phyloP scores from a whole-genome alignment of 2,888 invertebrate genomes.

The Pyrrhosoma nymphula region DNA sequence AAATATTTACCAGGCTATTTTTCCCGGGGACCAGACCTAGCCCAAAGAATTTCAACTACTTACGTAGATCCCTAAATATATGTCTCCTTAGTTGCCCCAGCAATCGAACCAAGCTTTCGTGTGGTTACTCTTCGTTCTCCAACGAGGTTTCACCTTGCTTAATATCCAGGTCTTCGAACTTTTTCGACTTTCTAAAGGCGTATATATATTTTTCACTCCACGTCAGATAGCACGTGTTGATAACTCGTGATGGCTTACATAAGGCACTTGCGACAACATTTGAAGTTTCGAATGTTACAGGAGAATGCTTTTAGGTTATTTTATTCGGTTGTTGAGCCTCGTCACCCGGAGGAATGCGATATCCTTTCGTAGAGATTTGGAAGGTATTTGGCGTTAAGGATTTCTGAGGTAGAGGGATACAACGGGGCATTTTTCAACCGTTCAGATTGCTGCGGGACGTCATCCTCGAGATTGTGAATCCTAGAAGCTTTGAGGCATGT shows the following conservation, averaged over 20 bases:
- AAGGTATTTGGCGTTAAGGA: neutral
- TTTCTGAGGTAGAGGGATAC: neutral
- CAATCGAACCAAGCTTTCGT: no score
- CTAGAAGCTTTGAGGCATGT: no score
- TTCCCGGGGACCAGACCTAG: no score
- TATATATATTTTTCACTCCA: neutral
- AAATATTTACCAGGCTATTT: no score
- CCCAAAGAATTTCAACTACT: no score
- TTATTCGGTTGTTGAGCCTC: neutral
- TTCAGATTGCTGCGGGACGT: no score
- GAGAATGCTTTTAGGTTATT: neutral
- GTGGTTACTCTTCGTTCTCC: no score
- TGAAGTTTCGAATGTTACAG: neutral
- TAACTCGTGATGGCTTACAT: neutral
- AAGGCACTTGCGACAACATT: neutral
- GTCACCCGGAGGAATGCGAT: neutral
- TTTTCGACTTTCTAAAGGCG: neutral
- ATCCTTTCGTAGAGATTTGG: neutral
- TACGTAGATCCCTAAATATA: no score
- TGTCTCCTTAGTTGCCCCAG: no score
- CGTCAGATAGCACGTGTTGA: neutral
- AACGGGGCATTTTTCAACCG: neutral
- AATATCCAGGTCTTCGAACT: no score
- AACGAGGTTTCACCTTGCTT: no score
- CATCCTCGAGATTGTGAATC: no score